Conservation (phyloP, 2,113 vertebrate species). For the Aspiorhynchus laticeps region DNA sequence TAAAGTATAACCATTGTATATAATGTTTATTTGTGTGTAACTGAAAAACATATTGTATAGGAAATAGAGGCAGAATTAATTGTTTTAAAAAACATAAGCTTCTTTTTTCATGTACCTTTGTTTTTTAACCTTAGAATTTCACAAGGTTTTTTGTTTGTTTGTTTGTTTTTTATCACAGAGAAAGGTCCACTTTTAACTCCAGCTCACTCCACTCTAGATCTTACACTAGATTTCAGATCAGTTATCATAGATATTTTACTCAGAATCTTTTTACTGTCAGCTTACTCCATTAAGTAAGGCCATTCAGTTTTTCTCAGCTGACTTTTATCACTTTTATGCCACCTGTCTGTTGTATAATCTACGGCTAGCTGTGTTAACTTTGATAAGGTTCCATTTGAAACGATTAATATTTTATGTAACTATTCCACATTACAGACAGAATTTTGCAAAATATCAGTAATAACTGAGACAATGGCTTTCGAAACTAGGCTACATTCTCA, state of each 20-base stretch:
- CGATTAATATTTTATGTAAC: conserved; percentile 21
- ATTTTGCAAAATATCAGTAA: conserved; percentile 9
- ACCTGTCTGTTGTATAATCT: neutral
- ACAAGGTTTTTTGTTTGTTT: neutral
- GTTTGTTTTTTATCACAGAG: neutral
- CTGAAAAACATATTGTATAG: neutral
- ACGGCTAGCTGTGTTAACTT: conserved; percentile 4
- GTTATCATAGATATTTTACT: conserved; percentile 17
- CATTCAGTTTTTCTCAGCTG: conserved; percentile 1
- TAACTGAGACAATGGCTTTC: conserved; percentile 23
- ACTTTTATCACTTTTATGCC: conserved; percentile 24
- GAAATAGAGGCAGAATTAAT: neutral
- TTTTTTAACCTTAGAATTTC: neutral
- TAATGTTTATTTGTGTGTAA: neutral
- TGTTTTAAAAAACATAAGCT: neutral
- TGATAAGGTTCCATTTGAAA: neutral
- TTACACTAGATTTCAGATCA: neutral
- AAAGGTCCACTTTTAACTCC: neutral
- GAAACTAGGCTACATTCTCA: neutral
- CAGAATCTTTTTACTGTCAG: neutral
- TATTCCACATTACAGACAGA: conserved; percentile 1
- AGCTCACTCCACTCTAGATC: neutral
- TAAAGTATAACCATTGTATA: neutral
- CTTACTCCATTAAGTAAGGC: conserved; percentile 17
- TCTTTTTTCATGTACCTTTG: too few species aligned